A percentile compares a stretch with the other conserved stretches of the same genome.
These are phyloP conservation scores for Labeo calbasu DNA, from an alignment of 2,797 vertebrate genomes.

Conservation along the genomic window DNA sequence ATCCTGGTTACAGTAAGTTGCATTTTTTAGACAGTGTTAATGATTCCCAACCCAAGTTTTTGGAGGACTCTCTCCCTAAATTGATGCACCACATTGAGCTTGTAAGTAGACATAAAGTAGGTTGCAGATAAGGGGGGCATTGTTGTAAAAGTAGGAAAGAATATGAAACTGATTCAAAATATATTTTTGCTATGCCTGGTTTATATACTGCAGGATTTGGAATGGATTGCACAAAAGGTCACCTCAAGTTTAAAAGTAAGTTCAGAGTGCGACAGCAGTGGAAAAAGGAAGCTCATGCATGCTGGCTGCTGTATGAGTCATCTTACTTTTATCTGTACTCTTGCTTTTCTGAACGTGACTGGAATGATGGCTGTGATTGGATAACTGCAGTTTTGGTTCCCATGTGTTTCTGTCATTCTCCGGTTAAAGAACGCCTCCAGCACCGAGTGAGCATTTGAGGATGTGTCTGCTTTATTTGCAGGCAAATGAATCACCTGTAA, in stretches of 20 bases:
- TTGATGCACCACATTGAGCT: neutral
- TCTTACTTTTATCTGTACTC: constrained; percentile 47
- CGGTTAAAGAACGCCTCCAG: constrained; percentile 22
- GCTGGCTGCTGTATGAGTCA: constrained; percentile 50
- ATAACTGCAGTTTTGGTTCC: constrained; percentile 33
- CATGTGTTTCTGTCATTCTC: constrained; percentile 37
- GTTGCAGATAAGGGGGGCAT: neutral
- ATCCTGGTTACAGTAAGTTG: neutral
- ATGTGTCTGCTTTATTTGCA: constrained; percentile 45
- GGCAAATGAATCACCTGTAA: constrained; percentile 59
- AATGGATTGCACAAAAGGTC: constrained; percentile 39
- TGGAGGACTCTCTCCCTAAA: neutral
- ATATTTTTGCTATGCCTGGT: neutral
- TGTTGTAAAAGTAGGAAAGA: neutral
- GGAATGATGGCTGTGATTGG: constrained; percentile 25
- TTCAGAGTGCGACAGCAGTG: constrained; percentile 34
- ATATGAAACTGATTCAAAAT: neutral
- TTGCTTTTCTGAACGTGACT: constrained; percentile 49
- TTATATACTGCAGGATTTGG: constrained; percentile 18
- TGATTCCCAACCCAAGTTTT: neutral
- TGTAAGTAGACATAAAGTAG: neutral
- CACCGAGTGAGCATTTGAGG: constrained; percentile 26
- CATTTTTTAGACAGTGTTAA: constrained; percentile 1
- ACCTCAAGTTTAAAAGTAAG: constrained; percentile 49
- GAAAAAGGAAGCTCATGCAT: constrained; percentile 37